Percentiles rank a stretch among this genome's conserved stretches.
Evolutionary conservation across 35 echinoderm and acorn worm species (phyloP).

Genomic region (Heliocidaris erythrogramma): DNA sequence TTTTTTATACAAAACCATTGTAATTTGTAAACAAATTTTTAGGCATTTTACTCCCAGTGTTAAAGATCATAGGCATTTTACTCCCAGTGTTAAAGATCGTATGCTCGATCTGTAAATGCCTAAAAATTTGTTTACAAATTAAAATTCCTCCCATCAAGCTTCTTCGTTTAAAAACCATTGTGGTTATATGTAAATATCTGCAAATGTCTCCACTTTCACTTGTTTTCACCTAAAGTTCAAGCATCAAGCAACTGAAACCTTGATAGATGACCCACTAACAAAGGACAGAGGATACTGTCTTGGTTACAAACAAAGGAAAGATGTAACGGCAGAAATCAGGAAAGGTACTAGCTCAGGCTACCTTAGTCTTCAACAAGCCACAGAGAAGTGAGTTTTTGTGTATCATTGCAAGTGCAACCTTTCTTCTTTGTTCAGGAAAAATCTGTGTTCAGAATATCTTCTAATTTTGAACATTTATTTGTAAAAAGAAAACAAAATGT

Average conservation of each 20-base stretch:
- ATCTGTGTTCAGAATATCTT: not conserved
- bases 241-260: not conserved
- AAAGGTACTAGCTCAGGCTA: not conserved
- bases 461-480: not conserved
- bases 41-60: too few relatives aligned
- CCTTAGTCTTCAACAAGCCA: not conserved
- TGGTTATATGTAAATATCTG: not conserved
- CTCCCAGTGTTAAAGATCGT: too few relatives aligned
- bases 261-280: not conserved
- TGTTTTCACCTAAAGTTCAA: not conserved
- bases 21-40: too few relatives aligned
- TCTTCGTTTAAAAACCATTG: too few relatives aligned
- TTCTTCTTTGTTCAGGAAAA: not conserved
- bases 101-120: too few relatives aligned
- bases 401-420: not conserved
- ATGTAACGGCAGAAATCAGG: not conserved
- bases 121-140: too few relatives aligned
- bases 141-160: too few relatives aligned
- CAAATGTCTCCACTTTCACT: too few relatives aligned
- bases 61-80: too few relatives aligned
- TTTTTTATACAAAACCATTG: too few relatives aligned
- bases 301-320: not conserved
- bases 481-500: too few relatives aligned
- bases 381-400: not conserved
- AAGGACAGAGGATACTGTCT: slow-evolving; percentile 21